Evolutionary conservation across 2,113 vertebrate species (phyloP), one percentile per base, ranked within the genome.

Genomic region (Steatornis caripensis): DNA sequence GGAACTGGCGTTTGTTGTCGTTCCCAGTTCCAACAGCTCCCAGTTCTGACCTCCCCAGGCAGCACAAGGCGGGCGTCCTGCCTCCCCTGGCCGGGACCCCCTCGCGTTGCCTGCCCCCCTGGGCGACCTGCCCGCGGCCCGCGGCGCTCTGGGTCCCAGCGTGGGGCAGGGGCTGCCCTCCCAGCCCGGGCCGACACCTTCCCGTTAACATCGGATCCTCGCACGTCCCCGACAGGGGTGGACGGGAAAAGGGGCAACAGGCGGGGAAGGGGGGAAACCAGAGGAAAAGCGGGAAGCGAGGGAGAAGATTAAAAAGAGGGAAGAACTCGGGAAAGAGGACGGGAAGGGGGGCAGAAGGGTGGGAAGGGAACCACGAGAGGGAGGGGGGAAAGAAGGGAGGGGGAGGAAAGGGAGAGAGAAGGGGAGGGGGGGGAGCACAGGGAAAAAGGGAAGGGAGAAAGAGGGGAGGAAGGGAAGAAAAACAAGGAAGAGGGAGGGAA

Each of bases 21-120:
- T 78, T 71, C 71, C 62, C 36, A 7, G 5, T 92, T 89, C 34
- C 23, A 51, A 70, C 16, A 54, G 10, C 69, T 77, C 62, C 53
- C 37, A 24, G 37, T 57, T 82, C 48, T 0, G 4, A 27, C 48
- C 24, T 79, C 29, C 13, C 24, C 0, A 1, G 29, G 15, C 55
- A 88, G 32, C 21, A 45, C 21, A 34, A 55, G 29, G 27, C 2
- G 19, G 12, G n/a, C n/a, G 7, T 54, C 43, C 48, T 29, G 11
- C 53, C 24, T 71, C 13, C 54, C 36, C 45, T 18, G 30, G 49
- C 29, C 0, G 2, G 72, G 15, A 13, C 17, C 14, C 39, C 27
- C 3, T 43, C 14, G 3, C 3, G 17, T n/a, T 68, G 53, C 39
- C 43, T 71, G n/a, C 43, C 80, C 9, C 21, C 16, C 46, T 23